Conservation (phyloP, 2,797 vertebrate species). For the Cynopterus sphinx region DNA sequence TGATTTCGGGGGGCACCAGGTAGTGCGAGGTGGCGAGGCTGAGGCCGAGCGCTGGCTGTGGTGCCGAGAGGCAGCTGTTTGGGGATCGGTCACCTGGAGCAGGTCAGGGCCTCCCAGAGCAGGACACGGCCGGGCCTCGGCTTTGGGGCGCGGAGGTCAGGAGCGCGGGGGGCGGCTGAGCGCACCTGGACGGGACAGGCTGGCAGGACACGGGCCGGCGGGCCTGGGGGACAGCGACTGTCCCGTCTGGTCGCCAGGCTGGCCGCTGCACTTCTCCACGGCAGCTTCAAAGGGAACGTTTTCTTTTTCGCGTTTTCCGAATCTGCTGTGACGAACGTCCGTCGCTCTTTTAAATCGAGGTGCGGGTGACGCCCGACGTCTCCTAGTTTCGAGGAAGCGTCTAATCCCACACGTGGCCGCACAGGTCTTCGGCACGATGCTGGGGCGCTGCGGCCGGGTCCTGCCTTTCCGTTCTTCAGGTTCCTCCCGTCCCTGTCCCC, state of each 20-base stretch:
- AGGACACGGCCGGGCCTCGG: no score
- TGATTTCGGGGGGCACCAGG: fast-evolving
- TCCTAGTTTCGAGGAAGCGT: fast-evolving
- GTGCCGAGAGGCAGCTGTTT: background rate
- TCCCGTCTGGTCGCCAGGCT: fast-evolving
- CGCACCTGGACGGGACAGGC: fast-evolving
- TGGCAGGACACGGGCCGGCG: fast-evolving
- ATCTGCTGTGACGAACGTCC: background rate
- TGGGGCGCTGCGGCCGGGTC: background rate
- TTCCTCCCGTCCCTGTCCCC: background rate
- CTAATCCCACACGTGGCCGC: fast-evolving
- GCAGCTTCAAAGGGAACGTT: background rate
- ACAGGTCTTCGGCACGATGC: fast-evolving
- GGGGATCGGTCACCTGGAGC: background rate
- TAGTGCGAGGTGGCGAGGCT: fast-evolving
- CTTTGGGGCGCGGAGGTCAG: background rate
- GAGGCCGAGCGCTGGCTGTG: background rate
- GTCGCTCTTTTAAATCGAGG: background rate
- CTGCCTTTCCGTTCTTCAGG: background rate
- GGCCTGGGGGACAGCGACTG: fast-evolving
- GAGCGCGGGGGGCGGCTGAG: no score
- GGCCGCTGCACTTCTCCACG: fast-evolving
- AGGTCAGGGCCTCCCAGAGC: background rate
- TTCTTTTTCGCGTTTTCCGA: no score
- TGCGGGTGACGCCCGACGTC: fast-evolving